phyloP scores from a whole-genome alignment of 2,888 invertebrate species.

The Eurytoma californica region DNA sequence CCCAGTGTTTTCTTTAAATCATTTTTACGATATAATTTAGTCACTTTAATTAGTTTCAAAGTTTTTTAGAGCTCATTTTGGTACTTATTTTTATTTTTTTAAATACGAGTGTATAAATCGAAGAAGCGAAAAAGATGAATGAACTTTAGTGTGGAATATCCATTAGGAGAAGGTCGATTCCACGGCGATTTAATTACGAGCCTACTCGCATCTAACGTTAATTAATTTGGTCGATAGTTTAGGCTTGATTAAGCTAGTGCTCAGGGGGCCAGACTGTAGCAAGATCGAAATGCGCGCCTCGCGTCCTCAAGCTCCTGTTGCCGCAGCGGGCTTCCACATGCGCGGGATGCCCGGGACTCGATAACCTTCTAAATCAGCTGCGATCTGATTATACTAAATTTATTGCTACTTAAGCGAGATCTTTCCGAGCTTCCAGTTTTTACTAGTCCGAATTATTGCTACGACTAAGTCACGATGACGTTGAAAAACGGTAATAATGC shows the following conservation, averaged over 20 bases:
- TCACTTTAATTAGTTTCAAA: too few relatives aligned
- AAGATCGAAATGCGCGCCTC: slow-evolving; percentile 47
- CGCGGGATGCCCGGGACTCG: slow-evolving; percentile 38
- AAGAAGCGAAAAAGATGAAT: slow-evolving; percentile 48
- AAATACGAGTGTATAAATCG: too few relatives aligned
- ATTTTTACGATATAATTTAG: too few relatives aligned
- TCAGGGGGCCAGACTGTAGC: slow-evolving; percentile 39
- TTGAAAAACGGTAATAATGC: too few relatives aligned
- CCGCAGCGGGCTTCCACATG: not conserved
- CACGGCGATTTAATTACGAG: slow-evolving; percentile 69
- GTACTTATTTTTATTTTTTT: too few relatives aligned
- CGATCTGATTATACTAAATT: slow-evolving; percentile 54
- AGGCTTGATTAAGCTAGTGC: slow-evolving; percentile 65
- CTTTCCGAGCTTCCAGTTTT: slow-evolving; percentile 6
- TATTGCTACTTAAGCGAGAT: slow-evolving; percentile 44
- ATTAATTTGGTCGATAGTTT: slow-evolving; percentile 70
- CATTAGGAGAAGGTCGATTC: slow-evolving; percentile 68
- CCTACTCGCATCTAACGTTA: slow-evolving; percentile 65
- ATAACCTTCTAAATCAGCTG: slow-evolving; percentile 53
- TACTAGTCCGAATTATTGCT: too few relatives aligned
- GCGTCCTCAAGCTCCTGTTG: slow-evolving; percentile 28
- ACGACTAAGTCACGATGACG: too few relatives aligned
- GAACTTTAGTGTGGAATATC: slow-evolving; percentile 65
- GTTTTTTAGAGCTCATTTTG: too few relatives aligned
- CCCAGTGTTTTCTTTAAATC: too few relatives aligned